Conservation (phyloP, 2,113 vertebrate species). For the Greenwoodochromis staneri region DNA sequence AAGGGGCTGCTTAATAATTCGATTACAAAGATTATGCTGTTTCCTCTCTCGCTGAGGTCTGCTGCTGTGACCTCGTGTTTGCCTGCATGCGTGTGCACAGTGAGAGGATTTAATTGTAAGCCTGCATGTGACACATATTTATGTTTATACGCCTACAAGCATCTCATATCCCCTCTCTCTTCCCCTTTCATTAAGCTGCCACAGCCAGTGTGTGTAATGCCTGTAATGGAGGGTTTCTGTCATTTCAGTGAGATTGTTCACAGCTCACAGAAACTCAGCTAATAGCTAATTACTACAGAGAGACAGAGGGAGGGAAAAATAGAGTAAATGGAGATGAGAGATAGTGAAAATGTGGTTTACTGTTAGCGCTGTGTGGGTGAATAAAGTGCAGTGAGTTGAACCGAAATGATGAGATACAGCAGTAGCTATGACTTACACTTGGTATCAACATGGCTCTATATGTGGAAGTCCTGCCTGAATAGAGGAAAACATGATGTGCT, state of each 20-base stretch:
- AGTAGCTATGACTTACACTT: background rate
- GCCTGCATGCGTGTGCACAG: background rate
- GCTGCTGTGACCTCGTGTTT: background rate
- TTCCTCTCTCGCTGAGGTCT: background rate
- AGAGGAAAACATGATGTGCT: background rate
- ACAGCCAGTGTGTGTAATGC: background rate
- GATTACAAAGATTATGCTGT: constrained; percentile 37
- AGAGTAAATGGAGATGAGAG: background rate
- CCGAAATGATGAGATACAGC: background rate
- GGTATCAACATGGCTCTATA: background rate
- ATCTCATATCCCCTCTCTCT: background rate
- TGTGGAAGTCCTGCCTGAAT: background rate
- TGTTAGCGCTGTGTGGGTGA: background rate
- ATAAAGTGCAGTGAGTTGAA: background rate
- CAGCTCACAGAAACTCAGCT: constrained; percentile 47
- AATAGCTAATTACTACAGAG: constrained; percentile 45
- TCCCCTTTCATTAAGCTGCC: constrained; percentile 25
- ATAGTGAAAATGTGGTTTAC: background rate
- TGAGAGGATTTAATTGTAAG: background rate
- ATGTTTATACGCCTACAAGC: constrained; percentile 20
- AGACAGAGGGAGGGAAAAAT: background rate
- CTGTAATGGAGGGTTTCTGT: constrained; percentile 49
- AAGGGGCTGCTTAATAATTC: constrained; percentile 34
- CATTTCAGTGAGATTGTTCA: constrained; percentile 44
- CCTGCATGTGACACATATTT: constrained; percentile 4